Evolutionary conservation across 2,797 vertebrate genomes (phyloP), one percentile per base, ranked within the genome.

Genomic region (Platalea minor): DNA sequence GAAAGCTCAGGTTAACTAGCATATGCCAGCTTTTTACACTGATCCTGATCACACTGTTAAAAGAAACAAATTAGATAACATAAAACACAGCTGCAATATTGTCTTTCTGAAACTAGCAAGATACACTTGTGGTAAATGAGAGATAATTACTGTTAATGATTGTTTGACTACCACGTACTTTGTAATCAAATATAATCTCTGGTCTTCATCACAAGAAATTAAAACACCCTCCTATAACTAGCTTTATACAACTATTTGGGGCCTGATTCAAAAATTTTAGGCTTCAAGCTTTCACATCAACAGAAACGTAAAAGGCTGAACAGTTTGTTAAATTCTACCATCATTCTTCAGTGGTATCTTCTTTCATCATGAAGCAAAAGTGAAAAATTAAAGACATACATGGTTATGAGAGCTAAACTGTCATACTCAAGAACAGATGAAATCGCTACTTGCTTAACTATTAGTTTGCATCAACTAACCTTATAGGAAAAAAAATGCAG

Each of bases 1-100:
- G 99, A 95, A 99, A 98, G 92, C 98, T 99, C 91, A 99, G 98
- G 97, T 99, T 99, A 96, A 99, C 98, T 91, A 99, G 96, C 99
- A 99, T 99, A 97, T 99, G 99, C 99, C 99, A 99, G 94, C 98
- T 99, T 98, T 99, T 99, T 70, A 98, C 98, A 95, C 99, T 99
- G 95, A 99, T 98, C 18, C 99, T 98, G 92, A 99, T 98, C 74
- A 99, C 97, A 95, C 99, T 99, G 98, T 78, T 74, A 81, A 94
- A 81, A 95, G 82, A 84, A 89, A 84, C 24, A 69, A 48, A 79
- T 93, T 31, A 80, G 75, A n/a, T 19, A 94, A 76, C 31, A 69
- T 90, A 88, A 88, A 91, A 35, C 64, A 95, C 35, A 93, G 67
- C 68, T 83, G 70, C 41, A 56, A 72, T 79, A 89, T 74, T 53